Evolutionary conservation across 2,888 invertebrate genomes (phyloP).

Genomic region (Brachyptera risi): DNA sequence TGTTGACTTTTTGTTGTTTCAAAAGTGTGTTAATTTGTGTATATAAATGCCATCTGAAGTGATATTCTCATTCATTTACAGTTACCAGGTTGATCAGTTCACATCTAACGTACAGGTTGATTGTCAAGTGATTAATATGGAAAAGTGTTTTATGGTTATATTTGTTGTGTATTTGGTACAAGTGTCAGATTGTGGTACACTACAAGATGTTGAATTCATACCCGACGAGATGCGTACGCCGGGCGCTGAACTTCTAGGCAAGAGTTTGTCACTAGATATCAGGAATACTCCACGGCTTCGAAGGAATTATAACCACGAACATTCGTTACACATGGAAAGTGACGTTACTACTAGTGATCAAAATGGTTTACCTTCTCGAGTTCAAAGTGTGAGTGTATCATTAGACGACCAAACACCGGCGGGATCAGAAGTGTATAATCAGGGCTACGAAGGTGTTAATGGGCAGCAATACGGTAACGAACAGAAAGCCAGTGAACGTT

Average conservation of each 20-base stretch:
- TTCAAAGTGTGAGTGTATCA: not conserved
- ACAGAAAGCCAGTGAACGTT: slow-evolving; percentile 5
- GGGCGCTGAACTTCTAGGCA: slow-evolving; percentile 1
- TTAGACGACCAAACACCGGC: slow-evolving; percentile 16
- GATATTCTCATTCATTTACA: slow-evolving; percentile 11
- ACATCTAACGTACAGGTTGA: not conserved
- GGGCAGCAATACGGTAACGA: slow-evolving; percentile 18
- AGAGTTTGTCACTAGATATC: not conserved
- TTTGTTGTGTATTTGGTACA: not conserved
- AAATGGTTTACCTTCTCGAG: no score
- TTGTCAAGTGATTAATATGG: not conserved
- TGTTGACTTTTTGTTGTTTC: not conserved
- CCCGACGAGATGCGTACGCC: slow-evolving; percentile 22
- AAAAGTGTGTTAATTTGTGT: not conserved
- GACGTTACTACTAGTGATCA: no score
- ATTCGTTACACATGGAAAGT: not conserved
- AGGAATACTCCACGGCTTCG: not conserved
- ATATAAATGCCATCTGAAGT: slow-evolving; percentile 3
- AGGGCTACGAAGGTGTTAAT: slow-evolving; percentile 3
- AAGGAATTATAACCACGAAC: not conserved
- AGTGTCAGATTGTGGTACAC: not conserved
- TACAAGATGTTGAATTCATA: slow-evolving; percentile 20
- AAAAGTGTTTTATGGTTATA: not conserved
- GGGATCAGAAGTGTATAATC: slow-evolving; percentile 16
- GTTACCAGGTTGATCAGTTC: not conserved